Conservation (phyloP, 2,888 invertebrate genomes). For the Rhamnusium bicolor region DNA sequence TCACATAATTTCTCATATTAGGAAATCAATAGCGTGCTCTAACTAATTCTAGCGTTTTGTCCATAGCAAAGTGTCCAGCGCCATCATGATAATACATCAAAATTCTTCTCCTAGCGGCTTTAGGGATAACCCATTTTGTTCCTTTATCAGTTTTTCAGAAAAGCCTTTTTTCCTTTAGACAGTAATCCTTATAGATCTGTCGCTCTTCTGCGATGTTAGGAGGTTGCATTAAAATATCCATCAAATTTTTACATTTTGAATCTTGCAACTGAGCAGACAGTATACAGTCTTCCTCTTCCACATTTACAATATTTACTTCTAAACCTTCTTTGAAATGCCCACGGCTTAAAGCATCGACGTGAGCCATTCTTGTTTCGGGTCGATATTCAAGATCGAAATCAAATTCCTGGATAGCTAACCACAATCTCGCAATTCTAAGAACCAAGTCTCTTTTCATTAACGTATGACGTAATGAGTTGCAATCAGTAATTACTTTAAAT, state of each 20-base stretch:
- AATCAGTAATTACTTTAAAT: too few relatives aligned
- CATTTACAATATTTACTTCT: too few relatives aligned
- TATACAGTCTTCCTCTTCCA: conserved; percentile 52
- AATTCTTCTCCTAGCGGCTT: conserved; percentile 39
- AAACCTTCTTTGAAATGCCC: too few relatives aligned
- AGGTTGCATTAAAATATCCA: conserved; percentile 34
- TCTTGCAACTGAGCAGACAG: conserved; percentile 49
- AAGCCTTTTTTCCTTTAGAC: conserved; percentile 35
- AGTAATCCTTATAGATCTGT: conserved; percentile 39
- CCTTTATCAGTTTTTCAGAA: conserved; percentile 40
- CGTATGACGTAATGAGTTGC: too few relatives aligned
- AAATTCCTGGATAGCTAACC: too few relatives aligned
- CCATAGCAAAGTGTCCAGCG: conserved; percentile 57
- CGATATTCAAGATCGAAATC: too few relatives aligned
- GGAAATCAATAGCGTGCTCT: conserved; percentile 58
- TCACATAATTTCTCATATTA: conserved; percentile 51
- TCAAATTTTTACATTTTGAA: conserved; percentile 34
- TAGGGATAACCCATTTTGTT: conserved; percentile 44
- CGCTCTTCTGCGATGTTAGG: conserved; percentile 22
- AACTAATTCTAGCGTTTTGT: conserved; percentile 54
- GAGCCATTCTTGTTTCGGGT: too few relatives aligned
- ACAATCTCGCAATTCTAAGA: too few relatives aligned
- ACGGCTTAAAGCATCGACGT: too few relatives aligned
- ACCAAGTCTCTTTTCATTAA: too few relatives aligned
- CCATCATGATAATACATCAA: conserved; percentile 58